These are phyloP conservation scores for Macroramphosus scolopax DNA, from an alignment of 2,797 vertebrate genomes.

Conservation along the genomic window DNA sequence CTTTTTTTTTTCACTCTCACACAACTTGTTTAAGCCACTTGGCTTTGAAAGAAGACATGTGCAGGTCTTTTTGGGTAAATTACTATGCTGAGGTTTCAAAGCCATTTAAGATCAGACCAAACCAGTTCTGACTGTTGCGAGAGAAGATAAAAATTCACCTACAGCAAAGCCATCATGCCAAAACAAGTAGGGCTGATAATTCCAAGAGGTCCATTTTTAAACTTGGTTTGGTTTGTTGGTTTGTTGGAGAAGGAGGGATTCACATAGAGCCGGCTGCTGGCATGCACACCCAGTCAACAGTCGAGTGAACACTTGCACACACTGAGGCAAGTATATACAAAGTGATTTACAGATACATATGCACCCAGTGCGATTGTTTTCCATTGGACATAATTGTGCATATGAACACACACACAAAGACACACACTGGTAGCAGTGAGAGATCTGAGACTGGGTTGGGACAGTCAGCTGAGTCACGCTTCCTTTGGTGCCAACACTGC, in stretches of 20 bases:
- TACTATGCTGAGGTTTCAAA: constrained; percentile 23
- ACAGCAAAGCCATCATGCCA: constrained; percentile 76
- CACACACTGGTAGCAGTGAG: constrained; percentile 28
- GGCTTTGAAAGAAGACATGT: constrained; percentile 12
- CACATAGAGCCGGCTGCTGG: constrained; percentile 59
- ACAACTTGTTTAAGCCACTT: constrained; percentile 9
- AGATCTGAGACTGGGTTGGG: constrained; percentile 52
- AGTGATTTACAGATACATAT: background rate
- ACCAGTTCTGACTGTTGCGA: constrained; percentile 67
- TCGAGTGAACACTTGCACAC: constrained; percentile 12
- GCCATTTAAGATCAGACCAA: constrained; percentile 64
- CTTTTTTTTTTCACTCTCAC: constrained; percentile 16
- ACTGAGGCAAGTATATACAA: constrained; percentile 1
- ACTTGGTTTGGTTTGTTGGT: constrained; percentile 72
- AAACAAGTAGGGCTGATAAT: constrained; percentile 83
- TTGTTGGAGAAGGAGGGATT: constrained; percentile 70
- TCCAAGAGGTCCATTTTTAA: constrained; percentile 79
- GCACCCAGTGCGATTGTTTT: constrained; percentile 10
- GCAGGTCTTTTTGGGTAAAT: constrained; percentile 33
- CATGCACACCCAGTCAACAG: constrained; percentile 42
- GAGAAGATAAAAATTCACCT: constrained; percentile 59
- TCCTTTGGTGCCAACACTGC: constrained; percentile 64
- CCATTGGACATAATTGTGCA: constrained; percentile 6
- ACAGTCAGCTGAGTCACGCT: constrained; percentile 76
- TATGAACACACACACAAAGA: constrained; percentile 5